Percentiles rank a stretch among this genome's conserved stretches.
Conservation (phyloP, 2,888 invertebrate genomes). For the Griposia aprilina region DNA sequence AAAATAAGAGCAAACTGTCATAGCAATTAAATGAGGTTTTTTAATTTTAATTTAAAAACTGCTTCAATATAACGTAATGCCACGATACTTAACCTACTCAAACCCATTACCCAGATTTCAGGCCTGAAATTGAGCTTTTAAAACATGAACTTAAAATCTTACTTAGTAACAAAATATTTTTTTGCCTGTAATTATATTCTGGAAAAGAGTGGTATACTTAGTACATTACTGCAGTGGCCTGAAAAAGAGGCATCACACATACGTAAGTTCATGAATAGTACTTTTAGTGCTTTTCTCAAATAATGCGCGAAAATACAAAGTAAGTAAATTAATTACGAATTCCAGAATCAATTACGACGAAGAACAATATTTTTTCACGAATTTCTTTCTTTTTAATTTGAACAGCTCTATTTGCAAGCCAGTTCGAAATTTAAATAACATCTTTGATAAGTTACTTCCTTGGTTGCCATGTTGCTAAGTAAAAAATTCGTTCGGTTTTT, state of each 20-base stretch:
- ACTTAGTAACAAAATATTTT: neutral
- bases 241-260: too few species aligned
- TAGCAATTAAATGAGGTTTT: neutral
- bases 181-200: slow-evolving; percentile 16
- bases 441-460: neutral
- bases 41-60: neutral
- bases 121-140: slow-evolving; percentile 5
- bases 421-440: neutral
- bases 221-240: too few species aligned
- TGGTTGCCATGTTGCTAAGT: too few species aligned
- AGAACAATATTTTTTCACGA: neutral
- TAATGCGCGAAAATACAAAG: too few species aligned
- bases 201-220: slow-evolving; percentile 5
- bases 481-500: too few species aligned
- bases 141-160: neutral
- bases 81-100: neutral
- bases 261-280: too few species aligned
- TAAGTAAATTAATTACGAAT: neutral
- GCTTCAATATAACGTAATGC: neutral
- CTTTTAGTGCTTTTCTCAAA: too few species aligned
- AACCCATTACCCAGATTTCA: neutral
- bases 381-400: neutral
- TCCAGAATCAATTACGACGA: neutral
- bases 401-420: neutral
- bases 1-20: too few species aligned